Conservation (phyloP, 2,113 vertebrate species). For the Guaruba guarouba region DNA sequence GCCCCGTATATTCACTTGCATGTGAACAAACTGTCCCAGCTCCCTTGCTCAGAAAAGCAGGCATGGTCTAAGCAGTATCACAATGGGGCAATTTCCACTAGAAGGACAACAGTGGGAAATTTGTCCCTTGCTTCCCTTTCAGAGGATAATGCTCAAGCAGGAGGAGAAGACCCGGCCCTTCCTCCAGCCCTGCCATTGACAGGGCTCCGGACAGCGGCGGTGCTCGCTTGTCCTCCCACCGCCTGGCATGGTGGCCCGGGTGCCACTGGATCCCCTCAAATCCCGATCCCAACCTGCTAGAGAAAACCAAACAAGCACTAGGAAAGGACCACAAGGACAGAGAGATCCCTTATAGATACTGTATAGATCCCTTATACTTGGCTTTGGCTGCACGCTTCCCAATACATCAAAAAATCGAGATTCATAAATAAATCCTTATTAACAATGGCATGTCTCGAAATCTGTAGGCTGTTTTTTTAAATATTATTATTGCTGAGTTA, state of each 20-base stretch:
- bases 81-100: not conserved
- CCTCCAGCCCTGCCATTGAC: not conserved
- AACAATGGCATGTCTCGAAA: not conserved
- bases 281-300: not conserved
- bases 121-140: not conserved
- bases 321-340: not conserved
- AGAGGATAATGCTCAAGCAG: not conserved
- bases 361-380: not conserved
- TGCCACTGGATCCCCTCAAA: not conserved
- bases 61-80: accelerated
- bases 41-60: not conserved
- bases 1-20: accelerated
- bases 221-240: no score
- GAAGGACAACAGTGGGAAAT: not conserved
- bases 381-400: accelerated
- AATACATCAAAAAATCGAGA: not conserved
- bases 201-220: accelerated
- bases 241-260: not conserved
- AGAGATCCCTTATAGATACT: no score
- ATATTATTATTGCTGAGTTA: not conserved
- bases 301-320: not conserved
- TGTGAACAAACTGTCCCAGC: not conserved
- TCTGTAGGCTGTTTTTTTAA: accelerated
- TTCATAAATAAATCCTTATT: not conserved
- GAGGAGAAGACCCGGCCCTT: not conserved